A percentile compares a stretch with the other conserved stretches of the same genome.
Conservation (phyloP, 2,797 vertebrate genomes). For the Rhinatrema bivittatum region DNA sequence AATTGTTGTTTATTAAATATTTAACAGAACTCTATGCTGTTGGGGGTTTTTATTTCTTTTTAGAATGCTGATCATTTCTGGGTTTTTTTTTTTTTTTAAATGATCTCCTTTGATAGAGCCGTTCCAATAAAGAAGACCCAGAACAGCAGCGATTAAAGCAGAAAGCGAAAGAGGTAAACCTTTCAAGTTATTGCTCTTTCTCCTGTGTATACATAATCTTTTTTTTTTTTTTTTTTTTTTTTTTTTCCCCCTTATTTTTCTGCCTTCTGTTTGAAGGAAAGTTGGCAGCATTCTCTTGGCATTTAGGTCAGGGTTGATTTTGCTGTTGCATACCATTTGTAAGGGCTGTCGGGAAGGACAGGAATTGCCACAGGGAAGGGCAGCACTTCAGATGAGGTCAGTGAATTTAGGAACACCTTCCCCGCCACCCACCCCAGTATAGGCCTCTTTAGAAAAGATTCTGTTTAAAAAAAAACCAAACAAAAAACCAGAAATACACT, state of each 20-base stretch:
- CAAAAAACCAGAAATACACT: slow-evolving; percentile 38
- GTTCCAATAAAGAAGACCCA: slow-evolving; percentile 79
- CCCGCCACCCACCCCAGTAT: slow-evolving; percentile 54
- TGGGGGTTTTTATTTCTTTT: slow-evolving; percentile 51
- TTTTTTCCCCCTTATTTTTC: no score
- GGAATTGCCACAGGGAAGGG: slow-evolving; percentile 83
- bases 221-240: slow-evolving; percentile 33
- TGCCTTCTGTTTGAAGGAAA: slow-evolving; percentile 53
- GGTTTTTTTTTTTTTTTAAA: slow-evolving; percentile 23
- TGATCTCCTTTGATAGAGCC: slow-evolving; percentile 64
- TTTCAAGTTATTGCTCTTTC: slow-evolving; percentile 54
- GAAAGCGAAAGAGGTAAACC: slow-evolving; percentile 87
- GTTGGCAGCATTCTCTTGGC: slow-evolving; percentile 71
- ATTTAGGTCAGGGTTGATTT: slow-evolving; percentile 94
- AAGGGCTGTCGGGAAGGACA: slow-evolving; percentile 85
- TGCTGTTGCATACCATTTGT: slow-evolving; percentile 88
- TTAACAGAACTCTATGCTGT: slow-evolving; percentile 42
- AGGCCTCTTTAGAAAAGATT: slow-evolving; percentile 47
- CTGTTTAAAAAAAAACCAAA: slow-evolving; percentile 56
- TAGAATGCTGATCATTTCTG: slow-evolving; percentile 6
- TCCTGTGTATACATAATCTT: no score
- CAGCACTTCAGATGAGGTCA: slow-evolving; percentile 74
- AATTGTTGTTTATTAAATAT: slow-evolving; percentile 67
- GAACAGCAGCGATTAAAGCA: slow-evolving; percentile 84
- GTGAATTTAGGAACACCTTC: slow-evolving; percentile 53